These are phyloP conservation scores for Heliconius hermathena DNA, from an alignment of 1,140 invertebrate genomes.

Conservation along the genomic window DNA sequence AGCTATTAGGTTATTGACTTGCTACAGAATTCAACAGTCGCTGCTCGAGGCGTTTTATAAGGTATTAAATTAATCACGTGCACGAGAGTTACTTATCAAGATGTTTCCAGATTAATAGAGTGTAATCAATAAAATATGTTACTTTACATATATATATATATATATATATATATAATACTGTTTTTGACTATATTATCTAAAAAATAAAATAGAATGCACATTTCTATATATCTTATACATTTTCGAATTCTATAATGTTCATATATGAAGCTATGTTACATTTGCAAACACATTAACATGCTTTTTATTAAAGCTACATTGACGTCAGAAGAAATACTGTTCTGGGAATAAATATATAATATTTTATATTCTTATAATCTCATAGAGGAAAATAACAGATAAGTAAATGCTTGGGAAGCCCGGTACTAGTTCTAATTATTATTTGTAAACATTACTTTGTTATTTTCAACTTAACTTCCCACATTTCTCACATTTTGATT, in stretches of 20 bases:
- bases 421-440: background rate
- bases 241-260: too few species aligned
- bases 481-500: background rate
- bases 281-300: background rate
- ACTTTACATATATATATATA: too few species aligned
- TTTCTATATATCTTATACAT: too few species aligned
- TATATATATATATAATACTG: background rate
- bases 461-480: background rate
- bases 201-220: too few species aligned
- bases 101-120: too few species aligned
- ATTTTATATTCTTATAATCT: background rate
- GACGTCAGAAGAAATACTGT: constrained; percentile 12
- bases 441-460: background rate
- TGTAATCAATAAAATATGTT: too few species aligned
- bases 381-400: constrained; percentile 8
- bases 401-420: background rate
- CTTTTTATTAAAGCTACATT: background rate
- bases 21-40: constrained; percentile 2
- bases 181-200: background rate
- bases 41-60: background rate
- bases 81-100: background rate
- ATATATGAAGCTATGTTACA: background rate
- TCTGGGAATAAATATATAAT: background rate
- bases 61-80: background rate
- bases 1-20: constrained; percentile 7